Percentiles rank a stretch among this genome's conserved stretches.
Conservation (phyloP, 1,140 invertebrate species). For the Tribolium madens region DNA sequence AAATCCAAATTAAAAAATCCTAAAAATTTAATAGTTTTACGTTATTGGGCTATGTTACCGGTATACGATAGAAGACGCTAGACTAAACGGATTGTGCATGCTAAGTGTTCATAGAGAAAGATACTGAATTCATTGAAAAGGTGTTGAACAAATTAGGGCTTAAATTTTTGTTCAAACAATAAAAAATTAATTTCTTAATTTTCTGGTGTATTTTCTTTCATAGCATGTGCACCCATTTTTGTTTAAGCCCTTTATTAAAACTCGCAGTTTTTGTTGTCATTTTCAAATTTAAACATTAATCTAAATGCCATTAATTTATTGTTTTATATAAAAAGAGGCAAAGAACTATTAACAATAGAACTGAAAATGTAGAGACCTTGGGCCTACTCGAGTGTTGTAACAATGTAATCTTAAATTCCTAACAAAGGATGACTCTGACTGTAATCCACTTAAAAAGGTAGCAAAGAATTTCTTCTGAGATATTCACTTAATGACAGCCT, state of each 20-base stretch:
- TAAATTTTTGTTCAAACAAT: too few species aligned
- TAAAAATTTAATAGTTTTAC: too few species aligned
- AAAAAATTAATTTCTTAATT: too few species aligned
- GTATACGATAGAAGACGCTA: too few species aligned
- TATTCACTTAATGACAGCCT: slow-evolving; percentile 55
- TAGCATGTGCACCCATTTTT: neutral
- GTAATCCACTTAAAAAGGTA: slow-evolving; percentile 63
- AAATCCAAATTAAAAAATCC: too few species aligned
- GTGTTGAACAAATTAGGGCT: too few species aligned
- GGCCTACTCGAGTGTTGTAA: slow-evolving; percentile 50
- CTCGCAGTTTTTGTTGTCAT: neutral
- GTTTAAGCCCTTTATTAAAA: neutral
- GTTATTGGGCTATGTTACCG: too few species aligned
- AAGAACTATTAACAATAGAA: slow-evolving; percentile 50
- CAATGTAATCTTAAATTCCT: slow-evolving; percentile 53
- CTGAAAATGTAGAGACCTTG: slow-evolving; percentile 48
- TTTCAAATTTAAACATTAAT: neutral
- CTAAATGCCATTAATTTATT: slow-evolving; percentile 44
- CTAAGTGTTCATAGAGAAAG: too few species aligned
- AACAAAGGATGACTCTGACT: slow-evolving; percentile 52
- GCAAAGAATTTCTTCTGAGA: slow-evolving; percentile 52
- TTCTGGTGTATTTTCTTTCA: neutral
- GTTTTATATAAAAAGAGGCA: slow-evolving; percentile 41
- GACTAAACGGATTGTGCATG: too few species aligned
- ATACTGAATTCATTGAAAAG: too few species aligned